Percentiles rank a stretch among this genome's conserved stretches.
These are phyloP conservation scores for Aurelia aurita DNA, from an alignment of 30 jellyfish, hydroid and myxozoan genomes.

Conservation along the genomic window DNA sequence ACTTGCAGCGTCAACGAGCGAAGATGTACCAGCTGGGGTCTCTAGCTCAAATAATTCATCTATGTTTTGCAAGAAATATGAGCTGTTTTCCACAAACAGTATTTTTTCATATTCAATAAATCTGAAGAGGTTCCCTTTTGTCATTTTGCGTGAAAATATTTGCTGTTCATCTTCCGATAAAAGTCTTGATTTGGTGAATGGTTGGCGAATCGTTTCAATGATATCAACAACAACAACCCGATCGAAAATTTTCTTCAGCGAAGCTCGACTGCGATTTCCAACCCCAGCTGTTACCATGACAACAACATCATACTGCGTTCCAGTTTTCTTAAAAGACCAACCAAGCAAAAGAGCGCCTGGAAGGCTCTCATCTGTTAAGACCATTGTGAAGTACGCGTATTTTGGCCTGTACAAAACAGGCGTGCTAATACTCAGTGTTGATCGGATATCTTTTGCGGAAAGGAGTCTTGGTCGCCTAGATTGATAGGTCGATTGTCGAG, in stretches of 20 bases:
- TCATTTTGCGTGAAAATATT: slow-evolving; percentile 18
- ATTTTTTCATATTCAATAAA: slow-evolving; percentile 68
- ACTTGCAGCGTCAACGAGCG: slow-evolving; percentile 27
- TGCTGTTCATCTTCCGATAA: slow-evolving; percentile 20
- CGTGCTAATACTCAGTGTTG: slow-evolving; percentile 19
- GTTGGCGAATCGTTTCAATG: neutral
- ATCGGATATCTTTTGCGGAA: slow-evolving; percentile 61
- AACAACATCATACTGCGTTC: slow-evolving; percentile 44
- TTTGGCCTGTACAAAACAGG: slow-evolving; percentile 13
- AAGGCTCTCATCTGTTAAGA: slow-evolving; percentile 33
- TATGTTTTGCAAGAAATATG: slow-evolving; percentile 28
- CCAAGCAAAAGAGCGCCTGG: slow-evolving; percentile 70
- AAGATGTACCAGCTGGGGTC: slow-evolving; percentile 74
- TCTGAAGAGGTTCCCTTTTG: slow-evolving; percentile 63
- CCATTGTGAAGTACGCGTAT: slow-evolving; percentile 64
- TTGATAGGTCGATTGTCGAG: neutral
- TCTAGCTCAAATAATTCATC: slow-evolving; percentile 63
- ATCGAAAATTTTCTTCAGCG: slow-evolving; percentile 11
- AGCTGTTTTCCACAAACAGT: slow-evolving; percentile 31
- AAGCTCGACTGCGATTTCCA: slow-evolving; percentile 18
- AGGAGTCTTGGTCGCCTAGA: slow-evolving; percentile 36
- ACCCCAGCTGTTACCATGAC: slow-evolving; percentile 56
- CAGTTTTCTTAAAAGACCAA: slow-evolving; percentile 52
- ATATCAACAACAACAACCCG: slow-evolving; percentile 52
- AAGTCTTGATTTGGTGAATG: neutral